Evolutionary conservation across 2,113 vertebrate genomes (phyloP).

Genomic region (Chloropsis cyanopogon): DNA sequence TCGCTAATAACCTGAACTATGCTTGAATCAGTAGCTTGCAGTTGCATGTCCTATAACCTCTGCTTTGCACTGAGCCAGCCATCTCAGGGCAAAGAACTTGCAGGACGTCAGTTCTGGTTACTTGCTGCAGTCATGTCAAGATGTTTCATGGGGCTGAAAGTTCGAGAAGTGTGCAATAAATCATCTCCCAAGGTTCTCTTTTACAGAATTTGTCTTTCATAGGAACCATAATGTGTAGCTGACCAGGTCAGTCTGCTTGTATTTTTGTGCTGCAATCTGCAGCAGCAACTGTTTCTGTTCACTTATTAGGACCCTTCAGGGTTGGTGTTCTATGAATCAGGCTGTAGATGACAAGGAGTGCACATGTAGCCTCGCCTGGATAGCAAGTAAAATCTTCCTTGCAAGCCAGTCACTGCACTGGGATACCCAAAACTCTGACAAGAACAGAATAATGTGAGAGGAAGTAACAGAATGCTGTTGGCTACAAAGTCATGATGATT

Average conservation of each 20-base stretch:
- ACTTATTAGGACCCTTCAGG: not conserved
- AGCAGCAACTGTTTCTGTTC: not conserved
- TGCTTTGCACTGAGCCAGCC: not conserved
- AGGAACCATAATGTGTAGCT: not conserved
- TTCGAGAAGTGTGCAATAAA: not conserved
- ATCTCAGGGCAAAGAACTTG: not conserved
- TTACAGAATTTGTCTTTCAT: not conserved
- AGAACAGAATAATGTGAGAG: not conserved
- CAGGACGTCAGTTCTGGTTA: not conserved
- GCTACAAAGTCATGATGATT: not conserved
- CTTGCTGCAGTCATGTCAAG: not conserved
- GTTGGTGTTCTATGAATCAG: not conserved
- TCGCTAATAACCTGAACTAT: not conserved
- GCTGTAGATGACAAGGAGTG: not conserved
- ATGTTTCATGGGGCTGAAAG: not conserved
- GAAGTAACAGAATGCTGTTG: not conserved
- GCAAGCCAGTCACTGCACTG: not conserved
- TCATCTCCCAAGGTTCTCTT: not conserved
- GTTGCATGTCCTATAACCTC: not conserved
- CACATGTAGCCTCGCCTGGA: not conserved
- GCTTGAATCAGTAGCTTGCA: not conserved
- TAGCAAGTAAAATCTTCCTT: not conserved
- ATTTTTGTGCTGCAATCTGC: not conserved
- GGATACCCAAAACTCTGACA: not conserved
- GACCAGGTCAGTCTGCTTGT: not conserved